Evolutionary conservation across 2,888 invertebrate species (phyloP).

Genomic region (Caenorhabditis angaria): DNA sequence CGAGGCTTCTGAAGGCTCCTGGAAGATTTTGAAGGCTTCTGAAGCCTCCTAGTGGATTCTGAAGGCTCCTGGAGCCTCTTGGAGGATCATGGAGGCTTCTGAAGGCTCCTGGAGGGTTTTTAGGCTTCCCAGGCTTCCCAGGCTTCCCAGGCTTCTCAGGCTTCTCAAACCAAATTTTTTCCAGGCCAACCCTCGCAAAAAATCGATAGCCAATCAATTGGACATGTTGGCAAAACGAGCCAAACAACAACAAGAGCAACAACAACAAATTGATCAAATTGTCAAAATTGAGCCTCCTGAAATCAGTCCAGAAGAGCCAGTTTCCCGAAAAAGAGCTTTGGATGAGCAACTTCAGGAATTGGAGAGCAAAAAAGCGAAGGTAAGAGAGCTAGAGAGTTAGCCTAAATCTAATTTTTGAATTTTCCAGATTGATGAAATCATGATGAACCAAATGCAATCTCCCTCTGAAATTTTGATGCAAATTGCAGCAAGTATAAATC

Average conservation of each 20-base stretch:
- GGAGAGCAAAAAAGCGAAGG: not conserved
- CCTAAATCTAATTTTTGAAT: not conserved
- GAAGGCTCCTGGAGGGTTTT: too few species aligned
- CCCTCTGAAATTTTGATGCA: conserved; percentile 10
- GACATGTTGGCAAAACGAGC: not conserved
- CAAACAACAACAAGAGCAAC: too few species aligned
- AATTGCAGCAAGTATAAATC: conserved; percentile 8
- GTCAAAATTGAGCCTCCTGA: not conserved
- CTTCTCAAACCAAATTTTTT: not conserved
- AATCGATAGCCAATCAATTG: not conserved
- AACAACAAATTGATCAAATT: not conserved
- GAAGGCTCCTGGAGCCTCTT: too few species aligned
- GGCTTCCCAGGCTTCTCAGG: not conserved
- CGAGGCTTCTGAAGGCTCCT: too few species aligned
- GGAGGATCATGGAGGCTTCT: too few species aligned
- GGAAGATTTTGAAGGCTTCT: too few species aligned
- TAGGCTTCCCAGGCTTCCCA: too few species aligned
- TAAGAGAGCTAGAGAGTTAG: not conserved
- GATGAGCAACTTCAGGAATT: not conserved
- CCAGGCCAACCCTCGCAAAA: not conserved
- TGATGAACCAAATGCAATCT: not conserved
- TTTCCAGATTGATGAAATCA: not conserved
- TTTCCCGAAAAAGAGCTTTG: conserved; percentile 3
- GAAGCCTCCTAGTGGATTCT: too few species aligned
- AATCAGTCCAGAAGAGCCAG: not conserved